These are phyloP conservation scores for pig (Sus scrofa) DNA, from an alignment of 2,113 vertebrate genomes.

Conservation along the genomic window DNA sequence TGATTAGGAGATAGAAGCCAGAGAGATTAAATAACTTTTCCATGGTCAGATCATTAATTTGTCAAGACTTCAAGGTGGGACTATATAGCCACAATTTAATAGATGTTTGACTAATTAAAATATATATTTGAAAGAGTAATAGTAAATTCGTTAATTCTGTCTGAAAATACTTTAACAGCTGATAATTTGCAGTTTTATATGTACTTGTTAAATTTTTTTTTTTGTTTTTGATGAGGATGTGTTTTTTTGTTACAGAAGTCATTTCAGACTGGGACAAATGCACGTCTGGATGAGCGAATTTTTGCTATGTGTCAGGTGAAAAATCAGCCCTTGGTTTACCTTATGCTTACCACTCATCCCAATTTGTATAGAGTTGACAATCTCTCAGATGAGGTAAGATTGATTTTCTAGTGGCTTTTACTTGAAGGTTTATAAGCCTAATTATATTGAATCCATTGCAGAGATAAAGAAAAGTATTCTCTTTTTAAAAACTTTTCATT, in stretches of 20 bases:
- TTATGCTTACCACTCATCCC: constrained; percentile 96
- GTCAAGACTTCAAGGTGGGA: neutral
- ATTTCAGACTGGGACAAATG: constrained; percentile 95
- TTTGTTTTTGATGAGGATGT: neutral
- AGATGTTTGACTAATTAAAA: constrained; percentile 36
- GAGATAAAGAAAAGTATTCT: neutral
- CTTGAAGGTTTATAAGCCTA: neutral
- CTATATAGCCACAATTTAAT: neutral
- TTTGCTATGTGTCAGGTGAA: constrained; percentile 98
- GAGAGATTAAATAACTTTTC: constrained; percentile 5
- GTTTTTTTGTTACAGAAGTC: constrained; percentile 90
- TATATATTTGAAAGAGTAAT: constrained; percentile 34
- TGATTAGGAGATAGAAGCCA: neutral
- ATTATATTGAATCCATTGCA: constrained; percentile 16
- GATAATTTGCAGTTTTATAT: constrained; percentile 40
- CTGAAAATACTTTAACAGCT: constrained; percentile 48
- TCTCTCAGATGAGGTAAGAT: constrained; percentile 94
- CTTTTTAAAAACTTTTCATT: constrained; percentile 37
- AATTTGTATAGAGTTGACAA: constrained; percentile 94
- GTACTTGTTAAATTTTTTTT: constrained; percentile 43
- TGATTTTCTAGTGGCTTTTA: constrained; percentile 39
- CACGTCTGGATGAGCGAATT: constrained; percentile 94
- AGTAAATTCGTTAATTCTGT: constrained; percentile 40
- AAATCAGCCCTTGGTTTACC: constrained; percentile 94
- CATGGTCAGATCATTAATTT: constrained; percentile 11